Conservation (phyloP, 2,888 invertebrate genomes). For the Trissonchulus sp. region DNA sequence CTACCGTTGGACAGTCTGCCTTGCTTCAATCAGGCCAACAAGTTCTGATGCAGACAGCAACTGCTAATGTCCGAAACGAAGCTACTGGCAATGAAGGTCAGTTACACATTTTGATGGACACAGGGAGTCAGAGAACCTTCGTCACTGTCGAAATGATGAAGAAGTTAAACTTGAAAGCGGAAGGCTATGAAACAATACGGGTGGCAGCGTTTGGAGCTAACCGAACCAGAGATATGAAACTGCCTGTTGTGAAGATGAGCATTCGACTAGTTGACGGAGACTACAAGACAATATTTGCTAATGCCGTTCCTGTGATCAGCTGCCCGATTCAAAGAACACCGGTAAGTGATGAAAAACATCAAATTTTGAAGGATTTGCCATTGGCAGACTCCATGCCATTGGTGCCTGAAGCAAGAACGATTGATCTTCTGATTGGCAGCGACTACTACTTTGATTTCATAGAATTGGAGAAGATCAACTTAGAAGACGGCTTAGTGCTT, state of each 20-base stretch:
- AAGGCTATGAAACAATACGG: not conserved
- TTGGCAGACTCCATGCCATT: not conserved
- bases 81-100: not conserved
- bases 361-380: not conserved
- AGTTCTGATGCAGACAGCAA: conserved; percentile 13
- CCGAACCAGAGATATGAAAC: not conserved
- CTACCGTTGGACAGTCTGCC: not conserved
- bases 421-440: not conserved
- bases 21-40: not conserved
- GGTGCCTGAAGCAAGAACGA: not conserved
- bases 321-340: not conserved
- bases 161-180: not conserved
- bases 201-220: not conserved
- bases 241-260: not conserved
- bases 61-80: not conserved
- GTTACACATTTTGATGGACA: conserved; percentile 7
- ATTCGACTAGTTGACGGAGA: not conserved
- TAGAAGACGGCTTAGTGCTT: not conserved
- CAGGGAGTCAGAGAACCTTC: conserved; percentile 5
- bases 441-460: no score
- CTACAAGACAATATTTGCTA: not conserved
- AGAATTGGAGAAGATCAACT: not conserved
- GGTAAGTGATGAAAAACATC: not conserved
- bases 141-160: not conserved
- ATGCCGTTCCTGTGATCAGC: not conserved